Evolutionary conservation across 2,797 vertebrate genomes (phyloP).

Genomic region (Ispidina lecontei): DNA sequence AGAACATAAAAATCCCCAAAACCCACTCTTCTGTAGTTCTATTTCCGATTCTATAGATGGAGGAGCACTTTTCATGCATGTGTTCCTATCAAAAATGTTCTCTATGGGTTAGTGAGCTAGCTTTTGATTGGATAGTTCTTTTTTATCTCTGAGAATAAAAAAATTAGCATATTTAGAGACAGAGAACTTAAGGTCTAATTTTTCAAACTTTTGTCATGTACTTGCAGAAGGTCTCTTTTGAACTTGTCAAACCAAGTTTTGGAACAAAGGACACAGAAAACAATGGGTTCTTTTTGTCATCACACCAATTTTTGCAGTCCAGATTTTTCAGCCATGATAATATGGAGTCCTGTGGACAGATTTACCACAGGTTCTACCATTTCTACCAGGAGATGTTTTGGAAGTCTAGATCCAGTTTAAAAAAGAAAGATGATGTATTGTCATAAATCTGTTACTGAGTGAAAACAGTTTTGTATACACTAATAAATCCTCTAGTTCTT

Average conservation of each 20-base stretch:
- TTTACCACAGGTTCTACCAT: not conserved
- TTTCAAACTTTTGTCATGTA: not conserved
- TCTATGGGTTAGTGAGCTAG: not conserved
- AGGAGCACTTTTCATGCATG: not conserved
- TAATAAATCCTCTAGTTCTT: not conserved
- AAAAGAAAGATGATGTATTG: not conserved
- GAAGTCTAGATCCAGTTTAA: not conserved
- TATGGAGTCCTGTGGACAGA: not conserved
- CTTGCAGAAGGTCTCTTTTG: not conserved
- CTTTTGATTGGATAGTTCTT: not conserved
- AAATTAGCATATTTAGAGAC: not conserved
- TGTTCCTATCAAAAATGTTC: not conserved
- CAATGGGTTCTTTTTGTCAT: not conserved
- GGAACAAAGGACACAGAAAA: not conserved
- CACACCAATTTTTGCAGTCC: not conserved
- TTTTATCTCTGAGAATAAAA: not conserved
- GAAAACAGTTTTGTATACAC: conserved; percentile 3
- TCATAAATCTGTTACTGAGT: not conserved
- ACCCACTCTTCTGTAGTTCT: not conserved
- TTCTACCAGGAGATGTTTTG: not conserved
- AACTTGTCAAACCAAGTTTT: not conserved
- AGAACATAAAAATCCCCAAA: not conserved
- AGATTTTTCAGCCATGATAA: not conserved
- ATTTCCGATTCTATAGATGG: not conserved
- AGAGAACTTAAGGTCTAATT: not conserved